Conservation (phyloP, 1,140 invertebrate genomes). For the Nebria ingens region DNA sequence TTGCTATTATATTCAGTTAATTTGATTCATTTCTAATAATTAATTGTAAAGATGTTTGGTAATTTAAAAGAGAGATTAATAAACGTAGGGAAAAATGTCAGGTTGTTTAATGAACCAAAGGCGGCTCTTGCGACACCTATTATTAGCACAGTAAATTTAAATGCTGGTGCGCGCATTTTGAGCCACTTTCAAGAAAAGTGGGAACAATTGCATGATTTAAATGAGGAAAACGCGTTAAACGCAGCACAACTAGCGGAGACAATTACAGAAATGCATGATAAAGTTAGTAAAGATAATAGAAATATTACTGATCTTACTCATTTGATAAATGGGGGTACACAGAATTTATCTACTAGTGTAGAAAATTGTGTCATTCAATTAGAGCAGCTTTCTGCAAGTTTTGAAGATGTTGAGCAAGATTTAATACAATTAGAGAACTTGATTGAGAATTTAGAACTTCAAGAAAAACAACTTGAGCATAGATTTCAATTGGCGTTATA, state of each 20-base stretch:
- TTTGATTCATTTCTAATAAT: too few species aligned
- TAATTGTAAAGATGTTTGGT: slow-evolving; percentile 25
- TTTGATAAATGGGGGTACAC: slow-evolving; percentile 39
- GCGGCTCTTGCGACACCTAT: slow-evolving; percentile 15
- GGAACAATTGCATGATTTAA: slow-evolving; percentile 49
- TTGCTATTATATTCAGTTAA: too few species aligned
- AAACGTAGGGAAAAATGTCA: slow-evolving; percentile 25
- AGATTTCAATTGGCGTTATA: slow-evolving; percentile 52
- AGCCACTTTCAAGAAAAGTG: slow-evolving; percentile 53
- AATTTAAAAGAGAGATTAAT: slow-evolving; percentile 28
- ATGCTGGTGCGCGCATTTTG: slow-evolving; percentile 47
- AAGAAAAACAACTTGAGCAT: slow-evolving; percentile 49
- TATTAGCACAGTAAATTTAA: slow-evolving; percentile 37
- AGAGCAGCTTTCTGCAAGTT: slow-evolving; percentile 46
- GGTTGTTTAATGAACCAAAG: slow-evolving; percentile 17
- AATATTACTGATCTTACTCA: slow-evolving; percentile 41
- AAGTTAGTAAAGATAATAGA: slow-evolving; percentile 42
- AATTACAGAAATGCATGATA: slow-evolving; percentile 42
- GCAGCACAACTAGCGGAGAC: slow-evolving; percentile 46
- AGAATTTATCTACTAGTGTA: slow-evolving; percentile 45
- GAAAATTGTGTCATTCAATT: slow-evolving; percentile 48
- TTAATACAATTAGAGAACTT: slow-evolving; percentile 51
- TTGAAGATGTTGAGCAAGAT: slow-evolving; percentile 51
- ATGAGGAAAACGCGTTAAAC: slow-evolving; percentile 49
- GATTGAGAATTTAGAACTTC: slow-evolving; percentile 52